Conservation (phyloP, 2,113 vertebrate genomes). For the Ptilonorhynchus violaceus region DNA sequence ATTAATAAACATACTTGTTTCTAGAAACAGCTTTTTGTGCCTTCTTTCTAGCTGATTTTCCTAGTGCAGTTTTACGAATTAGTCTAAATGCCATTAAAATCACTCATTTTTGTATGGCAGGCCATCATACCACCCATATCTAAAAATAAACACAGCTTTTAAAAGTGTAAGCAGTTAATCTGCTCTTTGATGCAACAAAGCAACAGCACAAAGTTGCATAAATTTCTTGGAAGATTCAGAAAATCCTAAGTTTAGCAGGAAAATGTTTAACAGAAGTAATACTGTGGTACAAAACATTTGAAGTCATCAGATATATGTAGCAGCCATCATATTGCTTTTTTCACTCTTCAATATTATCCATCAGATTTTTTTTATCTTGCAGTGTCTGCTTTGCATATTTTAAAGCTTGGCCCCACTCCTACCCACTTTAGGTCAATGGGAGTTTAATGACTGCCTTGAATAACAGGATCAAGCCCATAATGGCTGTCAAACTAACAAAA, state of each 20-base stretch:
- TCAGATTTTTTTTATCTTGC: neutral
- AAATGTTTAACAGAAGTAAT: neutral
- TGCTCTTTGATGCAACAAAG: neutral
- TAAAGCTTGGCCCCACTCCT: neutral
- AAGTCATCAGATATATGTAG: neutral
- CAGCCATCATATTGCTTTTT: neutral
- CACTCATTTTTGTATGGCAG: neutral
- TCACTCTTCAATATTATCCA: neutral
- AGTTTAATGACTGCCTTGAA: constrained; percentile 39
- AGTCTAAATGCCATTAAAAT: neutral
- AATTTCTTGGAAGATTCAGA: neutral
- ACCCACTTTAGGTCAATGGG: constrained; percentile 10
- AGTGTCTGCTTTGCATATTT: neutral
- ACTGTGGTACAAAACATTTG: neutral
- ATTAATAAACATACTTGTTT: neutral
- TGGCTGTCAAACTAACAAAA: constrained; percentile 42
- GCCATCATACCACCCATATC: neutral
- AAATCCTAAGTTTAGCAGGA: neutral
- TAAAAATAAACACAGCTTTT: neutral
- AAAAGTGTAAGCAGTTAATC: neutral
- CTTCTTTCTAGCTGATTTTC: neutral
- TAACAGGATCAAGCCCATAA: constrained; percentile 45
- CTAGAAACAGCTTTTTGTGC: neutral
- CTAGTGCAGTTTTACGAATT: neutral
- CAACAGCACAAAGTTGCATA: neutral